A percentile compares a stretch with the other conserved stretches of the same genome.
These are phyloP conservation scores for Penaeus indicus DNA, from an alignment of 1,140 invertebrate genomes.

Conservation along the genomic window DNA sequence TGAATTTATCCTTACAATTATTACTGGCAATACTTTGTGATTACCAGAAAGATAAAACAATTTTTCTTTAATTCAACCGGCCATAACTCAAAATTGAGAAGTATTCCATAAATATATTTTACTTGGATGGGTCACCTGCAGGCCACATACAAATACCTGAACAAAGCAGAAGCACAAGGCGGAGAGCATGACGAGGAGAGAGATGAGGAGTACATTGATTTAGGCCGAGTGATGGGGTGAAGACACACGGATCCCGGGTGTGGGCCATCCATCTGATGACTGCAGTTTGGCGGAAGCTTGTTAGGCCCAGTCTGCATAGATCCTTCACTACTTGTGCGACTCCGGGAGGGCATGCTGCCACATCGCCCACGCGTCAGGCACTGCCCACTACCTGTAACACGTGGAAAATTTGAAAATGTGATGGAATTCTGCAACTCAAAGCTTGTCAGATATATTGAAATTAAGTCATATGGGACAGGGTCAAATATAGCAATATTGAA, in stretches of 20 bases:
- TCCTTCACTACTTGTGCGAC: slow-evolving; percentile 55
- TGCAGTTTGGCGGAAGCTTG: slow-evolving; percentile 44
- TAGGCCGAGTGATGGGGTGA: slow-evolving; percentile 49
- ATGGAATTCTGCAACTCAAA: background rate
- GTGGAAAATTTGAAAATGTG: background rate
- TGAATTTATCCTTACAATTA: too few species aligned
- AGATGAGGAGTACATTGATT: slow-evolving; percentile 59
- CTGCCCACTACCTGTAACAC: background rate
- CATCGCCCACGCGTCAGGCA: slow-evolving; percentile 30
- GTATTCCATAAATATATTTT: too few species aligned
- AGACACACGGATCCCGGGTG: slow-evolving; percentile 25
- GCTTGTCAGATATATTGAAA: background rate
- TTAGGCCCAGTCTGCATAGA: slow-evolving; percentile 46
- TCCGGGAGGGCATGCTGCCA: slow-evolving; percentile 57
- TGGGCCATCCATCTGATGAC: slow-evolving; percentile 45
- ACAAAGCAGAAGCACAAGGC: slow-evolving; percentile 55
- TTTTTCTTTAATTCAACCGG: background rate
- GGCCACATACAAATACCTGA: slow-evolving; percentile 58
- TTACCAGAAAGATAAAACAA: background rate
- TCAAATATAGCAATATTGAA: too few species aligned
- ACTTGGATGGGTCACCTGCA: slow-evolving; percentile 45
- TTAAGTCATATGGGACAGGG: too few species aligned
- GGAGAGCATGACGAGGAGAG: slow-evolving; percentile 54
- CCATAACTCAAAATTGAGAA: background rate
- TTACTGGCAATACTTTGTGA: too few species aligned